Evolutionary conservation across 2,888 invertebrate genomes (phyloP).

Genomic region (Beris morrisii): DNA sequence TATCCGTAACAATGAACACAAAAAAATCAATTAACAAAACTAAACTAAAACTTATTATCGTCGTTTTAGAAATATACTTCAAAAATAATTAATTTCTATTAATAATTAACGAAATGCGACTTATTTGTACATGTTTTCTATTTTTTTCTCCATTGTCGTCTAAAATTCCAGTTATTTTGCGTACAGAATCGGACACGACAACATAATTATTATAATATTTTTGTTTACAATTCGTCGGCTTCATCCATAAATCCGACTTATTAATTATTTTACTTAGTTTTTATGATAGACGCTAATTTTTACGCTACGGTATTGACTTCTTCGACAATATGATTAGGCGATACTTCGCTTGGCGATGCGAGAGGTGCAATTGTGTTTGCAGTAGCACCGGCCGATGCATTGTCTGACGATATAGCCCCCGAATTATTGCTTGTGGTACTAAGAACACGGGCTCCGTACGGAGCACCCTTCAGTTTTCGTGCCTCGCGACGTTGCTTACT

Average conservation of each 20-base stretch:
- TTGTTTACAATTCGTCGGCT: no score
- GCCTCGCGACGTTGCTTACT: constrained; percentile 81
- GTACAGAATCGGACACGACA: no score
- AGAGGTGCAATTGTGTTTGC: constrained; percentile 43
- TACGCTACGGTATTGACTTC: constrained; percentile 56
- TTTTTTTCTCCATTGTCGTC: no score
- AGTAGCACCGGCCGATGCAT: constrained; percentile 29
- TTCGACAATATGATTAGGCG: constrained; percentile 55
- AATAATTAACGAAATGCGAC: constrained; percentile 28
- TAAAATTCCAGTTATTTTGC: no score
- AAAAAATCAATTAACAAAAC: no score
- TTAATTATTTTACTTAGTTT: no score
- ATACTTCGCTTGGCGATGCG: constrained; percentile 49
- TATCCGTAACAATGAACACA: no score
- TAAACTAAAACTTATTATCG: no score
- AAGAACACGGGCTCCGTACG: constrained; percentile 58
- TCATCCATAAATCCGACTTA: no score
- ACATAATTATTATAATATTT: no score
- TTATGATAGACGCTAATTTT: constrained; percentile 28
- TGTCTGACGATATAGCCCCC: neutral
- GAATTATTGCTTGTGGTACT: constrained; percentile 33
- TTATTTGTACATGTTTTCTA: constrained; percentile 19
- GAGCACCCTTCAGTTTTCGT: constrained; percentile 68
- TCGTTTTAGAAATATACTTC: no score
- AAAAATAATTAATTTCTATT: constrained; percentile 1